A percentile compares a stretch with the other conserved stretches of the same genome.
Evolutionary conservation across 2,888 invertebrate genomes (phyloP).

Genomic region (Drosophila subquinaria): DNA sequence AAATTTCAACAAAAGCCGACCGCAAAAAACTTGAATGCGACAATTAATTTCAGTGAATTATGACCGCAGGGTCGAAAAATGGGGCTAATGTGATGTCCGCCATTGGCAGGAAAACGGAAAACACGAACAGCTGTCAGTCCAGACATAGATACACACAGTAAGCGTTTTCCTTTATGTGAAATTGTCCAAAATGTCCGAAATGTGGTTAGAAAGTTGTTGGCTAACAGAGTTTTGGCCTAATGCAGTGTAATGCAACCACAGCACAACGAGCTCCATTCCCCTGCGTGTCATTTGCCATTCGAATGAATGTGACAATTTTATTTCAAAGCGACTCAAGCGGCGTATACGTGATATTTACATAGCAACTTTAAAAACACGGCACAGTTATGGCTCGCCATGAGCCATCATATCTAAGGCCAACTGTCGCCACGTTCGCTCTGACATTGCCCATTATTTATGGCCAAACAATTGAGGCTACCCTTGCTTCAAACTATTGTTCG

Average conservation of each 20-base stretch:
- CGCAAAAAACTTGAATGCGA: slow-evolving; percentile 64
- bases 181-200: slow-evolving; percentile 55
- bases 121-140: slow-evolving; percentile 72
- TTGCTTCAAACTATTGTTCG: slow-evolving; percentile 67
- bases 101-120: slow-evolving; percentile 47
- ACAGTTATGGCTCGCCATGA: slow-evolving; percentile 15
- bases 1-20: slow-evolving; percentile 18
- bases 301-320: slow-evolving; percentile 45
- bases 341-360: slow-evolving; percentile 66
- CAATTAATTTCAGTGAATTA: slow-evolving; percentile 79
- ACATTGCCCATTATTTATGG: slow-evolving; percentile 72
- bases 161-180: slow-evolving; percentile 23
- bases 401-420: slow-evolving; percentile 43
- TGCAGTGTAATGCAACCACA: slow-evolving; percentile 59
- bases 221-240: slow-evolving; percentile 45
- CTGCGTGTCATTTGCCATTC: slow-evolving; percentile 66
- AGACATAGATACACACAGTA: slow-evolving; percentile 3
- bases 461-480: slow-evolving; percentile 72
- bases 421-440: slow-evolving; percentile 58
- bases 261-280: slow-evolving; percentile 51
- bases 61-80: slow-evolving; percentile 72
- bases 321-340: slow-evolving; percentile 14
- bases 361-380: slow-evolving; percentile 40
- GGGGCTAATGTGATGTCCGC: slow-evolving; percentile 71
- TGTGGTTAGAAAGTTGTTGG: slow-evolving; percentile 58